Base-by-base conservation (phyloP, 2,113 vertebrate genomes). In the Oryzias melastigma region DNA sequence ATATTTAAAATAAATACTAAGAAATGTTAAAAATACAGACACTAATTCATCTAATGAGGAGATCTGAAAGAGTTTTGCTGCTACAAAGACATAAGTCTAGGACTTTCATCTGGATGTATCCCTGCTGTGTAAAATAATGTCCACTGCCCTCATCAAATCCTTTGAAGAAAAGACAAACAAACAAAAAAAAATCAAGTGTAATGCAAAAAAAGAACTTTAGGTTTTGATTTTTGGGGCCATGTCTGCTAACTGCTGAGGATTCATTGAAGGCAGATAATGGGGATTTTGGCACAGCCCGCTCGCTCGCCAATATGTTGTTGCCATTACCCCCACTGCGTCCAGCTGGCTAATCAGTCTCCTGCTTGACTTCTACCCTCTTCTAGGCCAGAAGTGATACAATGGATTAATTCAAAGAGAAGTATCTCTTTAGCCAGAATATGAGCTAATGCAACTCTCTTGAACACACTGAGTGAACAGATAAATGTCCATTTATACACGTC, bases 251-350 rank as follows among this genome's bases (percentile, higher is more conserved):
- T 74, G 45, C 52, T 56, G 52, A 64, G 7, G 58, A 81, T 68
- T 73, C 12, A 67, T 83, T 76, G 20, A 46, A 59, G 73, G 52
- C 46, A 75, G 71, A 75, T 81, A 82, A 86, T 80, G 68, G 73
- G 77, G 68, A 71, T 75, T 75, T 61, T 68, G 70, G 68, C 83
- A 77, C 61, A 19, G 45, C 77, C 56, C 75, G 79, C 67, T 77
- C 83, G 85, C 75, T 85, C 56, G 56, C 75, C 82, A 73, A 71
- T 54, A 84, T 67, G 73, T 77, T 64, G 54, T 57, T 58, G 58
- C 63, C 74, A 79, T 81, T 71, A 73, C 42, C 58, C 22, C 63
- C 48, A 56, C 59, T 50, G 62, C 55, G 71, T 75, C 62, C 62
- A 46, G 75, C 57, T 35, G 48, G 70, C 75, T 74, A 65, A 78